Evolutionary conservation across 2,797 vertebrate species (phyloP).

Genomic region (Otus scops): DNA sequence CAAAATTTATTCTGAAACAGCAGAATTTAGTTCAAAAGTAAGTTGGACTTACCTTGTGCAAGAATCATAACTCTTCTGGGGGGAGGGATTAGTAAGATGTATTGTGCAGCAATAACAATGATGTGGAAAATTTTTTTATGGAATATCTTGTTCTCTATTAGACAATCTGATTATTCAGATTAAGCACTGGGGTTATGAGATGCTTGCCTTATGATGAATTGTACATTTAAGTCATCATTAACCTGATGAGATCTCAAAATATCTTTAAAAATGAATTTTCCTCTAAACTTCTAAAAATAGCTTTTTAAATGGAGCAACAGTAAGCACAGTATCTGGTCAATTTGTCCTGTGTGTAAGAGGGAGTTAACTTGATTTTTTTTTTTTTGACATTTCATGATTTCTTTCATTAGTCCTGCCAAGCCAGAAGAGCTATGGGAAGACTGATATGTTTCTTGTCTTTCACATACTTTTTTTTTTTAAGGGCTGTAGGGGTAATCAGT

Average conservation of each 20-base stretch:
- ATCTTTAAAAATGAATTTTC: not conserved
- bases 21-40: not conserved
- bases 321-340: not conserved
- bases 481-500: not conserved
- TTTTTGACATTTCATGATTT: not conserved
- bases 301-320: not conserved
- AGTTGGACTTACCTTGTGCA: not conserved
- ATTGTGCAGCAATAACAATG: not conserved
- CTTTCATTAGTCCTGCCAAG: not conserved
- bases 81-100: not conserved
- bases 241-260: not conserved
- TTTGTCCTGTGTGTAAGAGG: not conserved
- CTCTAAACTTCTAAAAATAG: not conserved
- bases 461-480: not conserved
- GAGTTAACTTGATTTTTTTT: not conserved
- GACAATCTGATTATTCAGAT: not conserved
- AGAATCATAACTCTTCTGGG: not conserved
- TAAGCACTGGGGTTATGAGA: not conserved
- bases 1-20: not conserved
- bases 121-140: not conserved
- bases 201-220: not conserved
- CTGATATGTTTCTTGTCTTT: not conserved
- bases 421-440: rapidly evolving
- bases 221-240: not conserved
- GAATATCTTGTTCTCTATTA: not conserved